Conservation (phyloP, 2,113 vertebrate genomes). For the Gymnogyps californianus region DNA sequence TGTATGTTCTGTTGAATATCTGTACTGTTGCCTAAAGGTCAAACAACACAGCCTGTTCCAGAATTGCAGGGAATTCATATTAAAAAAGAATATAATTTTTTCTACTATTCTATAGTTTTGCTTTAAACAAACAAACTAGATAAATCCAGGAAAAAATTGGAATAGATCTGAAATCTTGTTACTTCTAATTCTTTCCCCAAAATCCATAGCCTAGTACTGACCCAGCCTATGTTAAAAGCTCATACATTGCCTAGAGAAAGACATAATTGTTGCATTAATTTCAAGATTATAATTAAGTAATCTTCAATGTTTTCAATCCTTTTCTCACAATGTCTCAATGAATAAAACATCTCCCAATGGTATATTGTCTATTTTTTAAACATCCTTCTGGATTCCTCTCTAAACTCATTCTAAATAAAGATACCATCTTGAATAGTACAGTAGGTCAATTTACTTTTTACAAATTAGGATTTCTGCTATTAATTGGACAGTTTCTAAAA, state of each 20-base stretch:
- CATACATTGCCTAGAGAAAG: neutral
- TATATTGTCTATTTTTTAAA: constrained; percentile 17
- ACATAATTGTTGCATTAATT: constrained; percentile 23
- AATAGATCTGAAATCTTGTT: neutral
- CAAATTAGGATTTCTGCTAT: constrained; percentile 16
- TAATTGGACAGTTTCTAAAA: constrained; percentile 35
- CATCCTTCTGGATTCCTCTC: neutral
- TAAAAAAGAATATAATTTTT: rapidly evolving
- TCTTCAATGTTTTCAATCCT: neutral
- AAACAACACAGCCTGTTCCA: neutral
- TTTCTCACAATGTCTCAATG: constrained; percentile 25
- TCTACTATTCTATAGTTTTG: neutral
- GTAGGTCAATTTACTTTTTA: constrained; percentile 37
- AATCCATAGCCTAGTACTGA: neutral
- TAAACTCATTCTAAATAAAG: constrained; percentile 40
- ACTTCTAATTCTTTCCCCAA: neutral
- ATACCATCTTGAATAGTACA: constrained; percentile 1
- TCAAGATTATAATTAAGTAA: constrained; percentile 5
- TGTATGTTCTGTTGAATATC: neutral
- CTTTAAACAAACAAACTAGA: neutral
- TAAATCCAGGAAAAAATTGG: neutral
- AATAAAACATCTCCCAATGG: constrained; percentile 44
- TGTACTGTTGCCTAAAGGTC: neutral
- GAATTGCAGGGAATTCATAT: neutral
- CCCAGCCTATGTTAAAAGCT: constrained; percentile 5